Evolutionary conservation across 2,113 vertebrate species (phyloP), one percentile per base, ranked within the genome.

Genomic region (Lampris megalopsis): DNA sequence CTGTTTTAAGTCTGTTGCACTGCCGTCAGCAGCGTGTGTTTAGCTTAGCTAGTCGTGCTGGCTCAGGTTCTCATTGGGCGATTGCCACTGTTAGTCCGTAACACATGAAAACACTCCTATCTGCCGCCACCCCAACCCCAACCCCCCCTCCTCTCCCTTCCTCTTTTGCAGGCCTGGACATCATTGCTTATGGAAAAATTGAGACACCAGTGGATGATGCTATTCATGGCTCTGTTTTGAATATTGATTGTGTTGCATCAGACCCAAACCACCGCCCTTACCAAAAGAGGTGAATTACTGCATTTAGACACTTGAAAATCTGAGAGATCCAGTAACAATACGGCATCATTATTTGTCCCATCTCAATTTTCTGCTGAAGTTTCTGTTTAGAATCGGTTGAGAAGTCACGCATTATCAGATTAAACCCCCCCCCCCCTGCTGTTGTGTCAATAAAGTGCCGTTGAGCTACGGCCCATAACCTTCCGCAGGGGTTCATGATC

Each of bases 131-230:
- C 24, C 24, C 24, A 24, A 24, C 24, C 24, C 24, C 24, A n/a
- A n/a, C n/a, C 24, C 24, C 24, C 24, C 24, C 24, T 24, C 24
- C 24, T 24, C 24, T 24, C 24, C 24, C 24, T 24, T 84, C 63
- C 50, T 49, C 65, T 3, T 71, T 62, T 71, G 77, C 82, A 88
- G 79, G 84, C 84, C 73, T 66, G 78, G 86, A 86, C 87, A 74
- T 80, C 74, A 83, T 84, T 79, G 67, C 72, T 87, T 62, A 79
- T 89, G 92, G 91, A 93, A 93, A 93, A 72, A 78, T 5, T 93
- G 89, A 93, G 80, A 81, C 79, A 56, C 24, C 7, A 60, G n/a
- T 80, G 79, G 77, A 82, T 85, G 75, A 86, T 69, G 82, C 85
- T 77, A 71, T 83, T 86, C 74, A 45, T 65, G 48, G 71, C 68